Conservation (phyloP, 2,797 vertebrate genomes). For the Cephalopachus bancanus region DNA sequence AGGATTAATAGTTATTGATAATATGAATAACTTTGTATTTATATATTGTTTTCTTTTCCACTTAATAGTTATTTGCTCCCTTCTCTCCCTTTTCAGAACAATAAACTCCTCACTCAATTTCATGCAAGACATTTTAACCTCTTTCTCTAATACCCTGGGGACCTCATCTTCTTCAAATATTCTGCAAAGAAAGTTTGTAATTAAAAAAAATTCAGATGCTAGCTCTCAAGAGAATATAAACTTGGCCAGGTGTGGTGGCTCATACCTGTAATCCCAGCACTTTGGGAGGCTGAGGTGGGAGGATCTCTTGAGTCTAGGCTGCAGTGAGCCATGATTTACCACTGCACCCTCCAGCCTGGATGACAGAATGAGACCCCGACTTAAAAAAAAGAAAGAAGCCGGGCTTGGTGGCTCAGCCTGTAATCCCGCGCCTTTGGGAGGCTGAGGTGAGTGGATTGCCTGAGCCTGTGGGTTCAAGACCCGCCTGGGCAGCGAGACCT, state of each 20-base stretch:
- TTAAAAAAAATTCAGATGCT: neutral
- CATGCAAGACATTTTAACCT: neutral
- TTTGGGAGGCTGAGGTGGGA: no score
- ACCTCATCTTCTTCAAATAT: neutral
- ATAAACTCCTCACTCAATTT: neutral
- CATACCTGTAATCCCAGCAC: no score
- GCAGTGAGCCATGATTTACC: no score
- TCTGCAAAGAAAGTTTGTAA: conserved; percentile 33
- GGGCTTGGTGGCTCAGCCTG: no score
- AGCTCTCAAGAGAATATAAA: conserved; percentile 16
- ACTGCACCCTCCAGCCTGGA: no score
- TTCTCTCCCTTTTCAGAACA: neutral
- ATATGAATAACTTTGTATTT: neutral
- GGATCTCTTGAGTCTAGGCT: no score
- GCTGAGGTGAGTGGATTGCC: no score
- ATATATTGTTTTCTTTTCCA: neutral
- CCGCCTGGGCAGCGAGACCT: no score
- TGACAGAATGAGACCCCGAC: neutral
- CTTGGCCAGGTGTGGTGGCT: no score
- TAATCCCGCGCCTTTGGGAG: no score
- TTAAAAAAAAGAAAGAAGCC: no score
- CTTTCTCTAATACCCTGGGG: neutral
- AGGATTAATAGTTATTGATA: neutral
- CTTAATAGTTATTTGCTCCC: neutral
- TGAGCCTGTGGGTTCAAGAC: no score